Conservation (phyloP, 2,113 vertebrate species). For the Eublepharis macularius region DNA sequence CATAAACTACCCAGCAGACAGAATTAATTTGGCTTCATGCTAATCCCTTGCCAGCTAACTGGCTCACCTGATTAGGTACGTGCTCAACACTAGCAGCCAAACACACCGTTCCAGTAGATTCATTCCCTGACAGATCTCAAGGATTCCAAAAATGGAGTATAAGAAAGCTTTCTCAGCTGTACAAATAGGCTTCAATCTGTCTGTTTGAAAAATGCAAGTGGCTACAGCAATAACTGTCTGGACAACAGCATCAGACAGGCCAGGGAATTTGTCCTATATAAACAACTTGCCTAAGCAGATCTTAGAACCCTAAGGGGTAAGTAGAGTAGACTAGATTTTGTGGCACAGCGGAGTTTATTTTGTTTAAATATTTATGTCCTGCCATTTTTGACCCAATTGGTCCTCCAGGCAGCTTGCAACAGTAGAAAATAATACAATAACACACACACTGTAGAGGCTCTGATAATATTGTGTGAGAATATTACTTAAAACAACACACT, state of each 20-base stretch:
- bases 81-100: background rate
- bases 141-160: background rate
- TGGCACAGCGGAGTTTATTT: background rate
- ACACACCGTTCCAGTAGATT: rapidly evolving
- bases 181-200: background rate
- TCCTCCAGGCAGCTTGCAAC: too few relatives aligned
- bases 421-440: background rate
- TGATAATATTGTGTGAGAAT: background rate
- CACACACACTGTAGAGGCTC: background rate
- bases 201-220: background rate
- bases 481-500: background rate
- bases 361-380: too few relatives aligned
- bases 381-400: too few relatives aligned
- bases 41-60: background rate
- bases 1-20: conserved; percentile 32
- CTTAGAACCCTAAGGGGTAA: background rate
- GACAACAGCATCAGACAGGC: background rate
- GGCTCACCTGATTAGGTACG: rapidly evolving
- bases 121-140: background rate
- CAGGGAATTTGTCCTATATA: rapidly evolving
- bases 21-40: background rate
- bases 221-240: background rate
- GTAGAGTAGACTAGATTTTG: background rate
- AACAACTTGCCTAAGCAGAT: background rate
- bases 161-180: background rate